Base-by-base conservation (phyloP, 1,140 invertebrate species). In the Probaryconus sp. region DNA sequence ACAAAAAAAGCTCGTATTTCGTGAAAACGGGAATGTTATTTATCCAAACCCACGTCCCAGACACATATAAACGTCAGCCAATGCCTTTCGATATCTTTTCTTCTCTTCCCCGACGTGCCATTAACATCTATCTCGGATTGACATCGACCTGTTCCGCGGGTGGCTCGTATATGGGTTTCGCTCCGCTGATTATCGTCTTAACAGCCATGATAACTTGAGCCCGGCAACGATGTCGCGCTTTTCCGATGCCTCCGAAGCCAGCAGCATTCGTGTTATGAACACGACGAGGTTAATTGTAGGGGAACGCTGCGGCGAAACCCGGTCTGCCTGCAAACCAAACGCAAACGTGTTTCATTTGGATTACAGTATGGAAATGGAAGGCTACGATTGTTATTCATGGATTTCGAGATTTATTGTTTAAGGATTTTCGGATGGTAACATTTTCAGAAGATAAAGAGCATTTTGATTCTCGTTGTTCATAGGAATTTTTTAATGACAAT, bases 141-240 rank as follows among this genome's bases (percentile, higher is more conserved):
- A 74, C 55, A 43, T 70, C 48, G 73, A 78, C 65, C 55, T 64
- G 40, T 74, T 75, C 40, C 71, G 64, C 75, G 53, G 64, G 42
- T 68, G 70, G 50, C 38, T 72, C 63, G 63, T 70, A 67, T 65
- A 70, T 76, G 68, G 43, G 42, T 64, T 68, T 74, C 61, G 40
- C 51, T 55, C 37, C 63, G 45, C 63, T 69, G 78, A 65, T 78
- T 81, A 79, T 79, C 70, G 76, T 78, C 61, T 78, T 78, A 78
- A 79, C 76, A 70, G 55, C 65, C 33, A 45, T 67, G 64, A 75
- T 82, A 80, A 81, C 74, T 82, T 76, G 17, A 37, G 30, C 51
- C 14, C n/a, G n/a, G 38, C 69, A 50, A 68, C 65, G 78, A 63
- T 48, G 74, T 80, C 67, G 48, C 67, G 48, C 69, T 73, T 69